Evolutionary conservation across 2,888 invertebrate species (phyloP).

Genomic region (Plagodis dolabraria): DNA sequence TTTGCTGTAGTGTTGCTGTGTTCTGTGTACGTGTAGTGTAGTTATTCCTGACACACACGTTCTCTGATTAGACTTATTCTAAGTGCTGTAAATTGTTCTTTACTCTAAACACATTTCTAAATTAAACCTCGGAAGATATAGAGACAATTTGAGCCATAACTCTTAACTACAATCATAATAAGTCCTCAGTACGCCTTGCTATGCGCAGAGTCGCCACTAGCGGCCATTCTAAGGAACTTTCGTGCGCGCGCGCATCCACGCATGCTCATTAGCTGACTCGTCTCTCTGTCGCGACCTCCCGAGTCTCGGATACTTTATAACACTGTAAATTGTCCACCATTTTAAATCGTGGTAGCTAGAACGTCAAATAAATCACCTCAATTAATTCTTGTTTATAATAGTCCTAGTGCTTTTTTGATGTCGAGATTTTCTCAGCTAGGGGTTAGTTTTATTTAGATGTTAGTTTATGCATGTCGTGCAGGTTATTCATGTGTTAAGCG

Average conservation of each 20-base stretch:
- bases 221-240: constrained; percentile 40
- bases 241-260: constrained; percentile 44
- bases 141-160: background rate
- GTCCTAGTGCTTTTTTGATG: constrained; percentile 14
- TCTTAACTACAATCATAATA: constrained; percentile 1
- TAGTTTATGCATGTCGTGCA: background rate
- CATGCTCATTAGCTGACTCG: constrained; percentile 55
- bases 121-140: background rate
- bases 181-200: constrained; percentile 27
- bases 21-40: no score
- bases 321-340: constrained; percentile 61
- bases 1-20: no score
- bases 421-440: background rate
- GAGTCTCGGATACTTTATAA: constrained; percentile 62
- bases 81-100: background rate
- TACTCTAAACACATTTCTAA: background rate
- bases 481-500: background rate
- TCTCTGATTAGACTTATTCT: background rate
- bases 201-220: constrained; percentile 41
- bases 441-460: background rate
- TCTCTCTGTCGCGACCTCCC: constrained; percentile 52
- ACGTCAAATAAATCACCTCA: constrained; percentile 34
- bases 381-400: constrained; percentile 35
- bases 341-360: constrained; percentile 47
- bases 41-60: no score